Evolutionary conservation across 2,797 vertebrate genomes (phyloP).

Genomic region (Presbytis comata): DNA sequence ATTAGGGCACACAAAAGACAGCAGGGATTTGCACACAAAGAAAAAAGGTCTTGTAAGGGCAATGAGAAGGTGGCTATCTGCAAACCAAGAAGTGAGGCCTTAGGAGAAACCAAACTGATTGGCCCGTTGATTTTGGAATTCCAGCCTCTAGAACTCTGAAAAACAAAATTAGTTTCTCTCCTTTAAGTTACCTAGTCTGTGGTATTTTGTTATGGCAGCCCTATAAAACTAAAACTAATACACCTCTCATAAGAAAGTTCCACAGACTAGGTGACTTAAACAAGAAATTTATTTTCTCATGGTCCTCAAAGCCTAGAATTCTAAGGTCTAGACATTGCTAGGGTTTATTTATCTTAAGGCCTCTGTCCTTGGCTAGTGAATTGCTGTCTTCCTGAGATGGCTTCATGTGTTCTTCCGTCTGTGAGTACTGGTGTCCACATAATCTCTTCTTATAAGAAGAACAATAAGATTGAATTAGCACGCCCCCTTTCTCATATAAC

Average conservation of each 20-base stretch:
- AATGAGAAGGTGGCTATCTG: background rate
- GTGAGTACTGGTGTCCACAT: background rate
- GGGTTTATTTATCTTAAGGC: background rate
- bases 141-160: background rate
- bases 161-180: background rate
- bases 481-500: background rate
- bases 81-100: background rate
- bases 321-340: background rate
- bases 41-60: background rate
- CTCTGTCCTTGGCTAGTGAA: background rate
- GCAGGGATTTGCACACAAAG: background rate
- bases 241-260: background rate
- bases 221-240: background rate
- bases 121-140: background rate
- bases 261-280: background rate
- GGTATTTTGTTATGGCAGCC: background rate
- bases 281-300: background rate
- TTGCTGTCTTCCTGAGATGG: background rate
- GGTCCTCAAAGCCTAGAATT: background rate
- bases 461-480: background rate
- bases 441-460: background rate
- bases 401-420: background rate
- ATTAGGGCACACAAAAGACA: background rate
- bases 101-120: background rate
- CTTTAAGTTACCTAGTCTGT: background rate